These are phyloP conservation scores for Prosopocoilus inquinatus DNA, from an alignment of 2,888 invertebrate species.

Conservation along the genomic window DNA sequence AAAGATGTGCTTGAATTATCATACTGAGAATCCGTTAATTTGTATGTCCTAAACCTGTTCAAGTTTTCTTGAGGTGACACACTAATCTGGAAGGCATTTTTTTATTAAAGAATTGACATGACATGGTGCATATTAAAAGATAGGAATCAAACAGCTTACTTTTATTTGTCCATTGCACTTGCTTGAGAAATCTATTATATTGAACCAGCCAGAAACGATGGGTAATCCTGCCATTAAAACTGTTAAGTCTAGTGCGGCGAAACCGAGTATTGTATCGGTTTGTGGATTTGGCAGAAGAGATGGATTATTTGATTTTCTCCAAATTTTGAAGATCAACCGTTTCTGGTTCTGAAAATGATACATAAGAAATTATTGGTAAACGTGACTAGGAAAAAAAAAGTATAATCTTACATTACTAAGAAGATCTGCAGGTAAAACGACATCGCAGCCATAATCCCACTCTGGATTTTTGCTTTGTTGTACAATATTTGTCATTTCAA, in stretches of 20 bases:
- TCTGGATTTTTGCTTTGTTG: slow-evolving; percentile 55
- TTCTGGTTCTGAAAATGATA: slow-evolving; percentile 52
- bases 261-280: slow-evolving; percentile 60
- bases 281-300: slow-evolving; percentile 53
- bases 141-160: slow-evolving; percentile 39
- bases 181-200: slow-evolving; percentile 60
- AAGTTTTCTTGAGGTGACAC: slow-evolving; percentile 57
- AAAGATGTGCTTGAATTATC: slow-evolving; percentile 2
- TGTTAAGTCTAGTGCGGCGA: slow-evolving; percentile 59
- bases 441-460: slow-evolving; percentile 58
- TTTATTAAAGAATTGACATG: background rate
- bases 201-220: slow-evolving; percentile 61
- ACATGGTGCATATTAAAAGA: background rate
- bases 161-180: slow-evolving; percentile 62
- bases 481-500: slow-evolving; percentile 53
- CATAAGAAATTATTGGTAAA: background rate
- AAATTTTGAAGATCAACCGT: slow-evolving; percentile 60
- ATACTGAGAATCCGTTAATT: background rate
- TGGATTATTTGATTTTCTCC: slow-evolving; percentile 56
- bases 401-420: slow-evolving; percentile 54
- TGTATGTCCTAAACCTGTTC: slow-evolving; percentile 27
- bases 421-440: slow-evolving; percentile 51
- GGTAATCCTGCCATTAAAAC: slow-evolving; percentile 54
- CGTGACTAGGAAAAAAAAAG: background rate
- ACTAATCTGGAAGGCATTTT: slow-evolving; percentile 45